Evolutionary conservation across 2,888 invertebrate species (phyloP).

Genomic region (Cataglyphis cursor): DNA sequence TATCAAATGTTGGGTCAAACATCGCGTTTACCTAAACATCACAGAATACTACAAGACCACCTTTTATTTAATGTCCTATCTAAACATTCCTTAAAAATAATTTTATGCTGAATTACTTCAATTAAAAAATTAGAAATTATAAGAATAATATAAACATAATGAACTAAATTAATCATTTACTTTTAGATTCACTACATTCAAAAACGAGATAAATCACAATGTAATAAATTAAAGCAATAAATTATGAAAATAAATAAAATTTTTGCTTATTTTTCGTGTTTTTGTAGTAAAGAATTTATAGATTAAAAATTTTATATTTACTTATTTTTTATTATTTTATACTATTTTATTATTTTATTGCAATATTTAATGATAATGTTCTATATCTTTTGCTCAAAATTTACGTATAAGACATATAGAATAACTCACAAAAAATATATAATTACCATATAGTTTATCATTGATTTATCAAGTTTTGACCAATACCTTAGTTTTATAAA

Average conservation of each 20-base stretch:
- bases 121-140: too few relatives aligned
- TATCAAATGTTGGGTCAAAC: not conserved
- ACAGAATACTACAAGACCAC: not conserved
- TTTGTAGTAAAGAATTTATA: not conserved
- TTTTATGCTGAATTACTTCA: too few relatives aligned
- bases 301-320: slow-evolving; percentile 1
- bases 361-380: not conserved
- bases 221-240: not conserved
- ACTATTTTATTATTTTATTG: too few relatives aligned
- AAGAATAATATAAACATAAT: too few relatives aligned
- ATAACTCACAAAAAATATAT: not conserved
- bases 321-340: slow-evolving; percentile 14
- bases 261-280: not conserved
- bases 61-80: not conserved
- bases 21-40: not conserved
- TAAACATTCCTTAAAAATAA: not conserved
- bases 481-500: not conserved
- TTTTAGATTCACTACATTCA: not conserved
- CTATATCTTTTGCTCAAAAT: not conserved
- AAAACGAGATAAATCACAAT: not conserved
- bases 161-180: not conserved
- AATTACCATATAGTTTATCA: not conserved
- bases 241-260: not conserved
- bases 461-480: not conserved
- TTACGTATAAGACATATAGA: not conserved